These are phyloP conservation scores for Progne subis DNA, from an alignment of 2,113 vertebrate species.

Conservation along the genomic window DNA sequence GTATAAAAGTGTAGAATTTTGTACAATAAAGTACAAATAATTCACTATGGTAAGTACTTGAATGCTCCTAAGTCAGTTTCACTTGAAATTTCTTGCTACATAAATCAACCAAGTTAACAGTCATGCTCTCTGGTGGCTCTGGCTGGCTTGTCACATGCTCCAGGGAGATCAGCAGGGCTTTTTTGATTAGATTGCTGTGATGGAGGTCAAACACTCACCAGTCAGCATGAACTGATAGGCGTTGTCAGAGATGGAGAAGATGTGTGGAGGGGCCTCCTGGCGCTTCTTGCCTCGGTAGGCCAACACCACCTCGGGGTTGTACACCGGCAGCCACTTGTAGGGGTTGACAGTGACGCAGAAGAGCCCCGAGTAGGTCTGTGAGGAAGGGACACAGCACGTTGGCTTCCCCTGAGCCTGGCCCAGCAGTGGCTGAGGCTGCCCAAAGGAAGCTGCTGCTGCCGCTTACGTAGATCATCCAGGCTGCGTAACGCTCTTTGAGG, in stretches of 20 bases:
- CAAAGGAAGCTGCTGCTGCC: background rate
- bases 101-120: too few relatives aligned
- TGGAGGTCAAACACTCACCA: slow-evolving; percentile 33
- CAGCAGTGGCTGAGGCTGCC: background rate
- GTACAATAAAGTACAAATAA: too few relatives aligned
- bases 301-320: slow-evolving; percentile 80
- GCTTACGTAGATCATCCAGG: background rate
- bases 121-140: too few relatives aligned
- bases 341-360: slow-evolving; percentile 76
- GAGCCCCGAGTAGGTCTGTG: slow-evolving; percentile 24
- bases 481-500: slow-evolving; percentile 36
- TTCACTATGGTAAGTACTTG: too few relatives aligned
- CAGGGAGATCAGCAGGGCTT: too few relatives aligned
- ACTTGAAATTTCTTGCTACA: too few relatives aligned
- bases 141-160: too few relatives aligned
- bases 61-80: too few relatives aligned
- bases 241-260: slow-evolving; percentile 81
- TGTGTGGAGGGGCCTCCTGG: slow-evolving; percentile 77
- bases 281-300: slow-evolving; percentile 80
- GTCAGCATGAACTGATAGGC: slow-evolving; percentile 81
- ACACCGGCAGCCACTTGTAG: slow-evolving; percentile 85
- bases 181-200: too few relatives aligned
- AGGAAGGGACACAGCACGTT: background rate
- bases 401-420: slow-evolving; percentile 4
- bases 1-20: too few relatives aligned